Evolutionary conservation across 2,113 vertebrate species (phyloP).

Genomic region (Paramisgurnus dabryanus): DNA sequence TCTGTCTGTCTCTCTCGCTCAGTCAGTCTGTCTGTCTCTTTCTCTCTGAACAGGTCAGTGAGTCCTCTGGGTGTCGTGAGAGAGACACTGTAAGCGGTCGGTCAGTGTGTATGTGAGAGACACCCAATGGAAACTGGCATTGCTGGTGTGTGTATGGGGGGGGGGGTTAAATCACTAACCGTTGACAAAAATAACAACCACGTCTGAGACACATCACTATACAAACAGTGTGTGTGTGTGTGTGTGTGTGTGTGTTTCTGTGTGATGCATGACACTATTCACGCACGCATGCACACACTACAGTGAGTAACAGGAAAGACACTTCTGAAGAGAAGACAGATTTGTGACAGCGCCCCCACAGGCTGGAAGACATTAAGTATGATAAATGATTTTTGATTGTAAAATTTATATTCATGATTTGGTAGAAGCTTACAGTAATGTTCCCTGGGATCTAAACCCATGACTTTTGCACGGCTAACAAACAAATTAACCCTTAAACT

Average conservation of each 20-base stretch:
- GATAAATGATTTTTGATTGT: no score
- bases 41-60: slow-evolving; percentile 40
- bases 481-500: no score
- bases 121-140: neutral
- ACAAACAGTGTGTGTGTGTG: neutral
- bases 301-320: neutral
- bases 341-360: neutral
- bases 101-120: neutral
- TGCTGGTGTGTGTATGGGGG: neutral
- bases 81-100: neutral
- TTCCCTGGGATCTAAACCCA: no score
- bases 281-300: no score
- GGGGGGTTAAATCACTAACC: neutral
- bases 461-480: no score
- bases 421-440: no score
- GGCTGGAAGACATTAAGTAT: neutral
- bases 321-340: neutral
- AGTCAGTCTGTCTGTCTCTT: neutral
- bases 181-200: neutral
- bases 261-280: neutral
- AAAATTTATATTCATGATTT: no score
- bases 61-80: slow-evolving; percentile 5
- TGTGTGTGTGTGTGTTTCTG: neutral
- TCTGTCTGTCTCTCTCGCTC: neutral
- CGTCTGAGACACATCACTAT: neutral